phyloP scores from a whole-genome alignment of 23 tunicate genomes.

The Trididemnum nubilum region DNA sequence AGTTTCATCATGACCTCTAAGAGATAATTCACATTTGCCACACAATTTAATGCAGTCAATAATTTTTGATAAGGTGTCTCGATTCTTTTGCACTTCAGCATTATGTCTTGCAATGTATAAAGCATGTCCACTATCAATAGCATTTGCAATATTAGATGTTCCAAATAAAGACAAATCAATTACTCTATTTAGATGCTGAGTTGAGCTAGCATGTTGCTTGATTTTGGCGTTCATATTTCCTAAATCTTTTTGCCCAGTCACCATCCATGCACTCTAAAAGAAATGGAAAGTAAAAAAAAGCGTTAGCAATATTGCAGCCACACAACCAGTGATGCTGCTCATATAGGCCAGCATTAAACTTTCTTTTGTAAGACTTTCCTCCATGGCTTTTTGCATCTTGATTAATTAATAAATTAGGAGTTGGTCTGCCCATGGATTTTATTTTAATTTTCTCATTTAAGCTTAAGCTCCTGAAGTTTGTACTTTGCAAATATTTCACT shows the following conservation, averaged over 20 bases:
- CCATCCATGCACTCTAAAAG: background rate
- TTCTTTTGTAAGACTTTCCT: background rate
- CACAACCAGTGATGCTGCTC: conserved; percentile 13
- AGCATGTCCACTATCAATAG: background rate
- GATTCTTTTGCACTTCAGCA: conserved; percentile 9
- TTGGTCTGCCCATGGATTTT: background rate
- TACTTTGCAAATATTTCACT: background rate
- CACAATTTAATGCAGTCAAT: conserved; percentile 4
- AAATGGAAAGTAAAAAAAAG: conserved; percentile 27
- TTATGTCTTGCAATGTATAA: background rate
- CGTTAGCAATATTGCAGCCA: conserved; percentile 13
- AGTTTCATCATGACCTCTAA: conserved; percentile 30
- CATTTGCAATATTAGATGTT: background rate
- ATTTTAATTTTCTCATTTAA: conserved; percentile 6
- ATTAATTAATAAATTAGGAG: background rate
- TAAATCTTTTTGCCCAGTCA: conserved; percentile 2
- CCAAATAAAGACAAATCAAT: background rate
- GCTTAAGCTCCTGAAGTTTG: background rate
- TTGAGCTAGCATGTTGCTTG: conserved; percentile 3
- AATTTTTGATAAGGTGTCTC: conserved; percentile 24
- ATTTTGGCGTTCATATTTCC: background rate
- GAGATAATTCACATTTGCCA: conserved; percentile 18
- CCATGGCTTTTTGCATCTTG: background rate
- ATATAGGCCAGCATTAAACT: conserved; percentile 7
- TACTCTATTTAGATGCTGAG: conserved; percentile 5